phyloP scores from a whole-genome alignment of 2,888 invertebrate species.

The Aphidius colemani region DNA sequence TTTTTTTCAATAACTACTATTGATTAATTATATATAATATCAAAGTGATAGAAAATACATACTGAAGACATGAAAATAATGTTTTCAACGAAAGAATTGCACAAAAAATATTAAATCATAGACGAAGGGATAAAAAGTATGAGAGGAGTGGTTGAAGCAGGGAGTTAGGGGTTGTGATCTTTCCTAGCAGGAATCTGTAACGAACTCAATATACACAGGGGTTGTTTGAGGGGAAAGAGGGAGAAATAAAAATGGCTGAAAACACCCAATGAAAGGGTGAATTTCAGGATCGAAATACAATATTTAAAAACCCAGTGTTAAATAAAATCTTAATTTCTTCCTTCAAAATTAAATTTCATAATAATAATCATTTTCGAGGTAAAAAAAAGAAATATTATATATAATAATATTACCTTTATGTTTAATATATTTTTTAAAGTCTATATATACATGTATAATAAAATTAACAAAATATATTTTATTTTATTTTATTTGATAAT shows the following conservation, averaged over 20 bases:
- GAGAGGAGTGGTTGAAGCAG: conserved; percentile 15
- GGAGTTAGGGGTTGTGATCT: conserved; percentile 48
- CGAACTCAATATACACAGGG: conserved; percentile 54
- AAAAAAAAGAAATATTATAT: too few species aligned
- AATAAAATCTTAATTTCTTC: too few species aligned
- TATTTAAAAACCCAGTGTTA: too few species aligned
- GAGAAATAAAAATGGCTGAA: neutral
- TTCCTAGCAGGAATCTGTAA: conserved; percentile 54
- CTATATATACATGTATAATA: too few species aligned
- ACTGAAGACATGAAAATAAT: neutral
- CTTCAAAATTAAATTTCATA: too few species aligned
- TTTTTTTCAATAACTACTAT: conserved; percentile 4
- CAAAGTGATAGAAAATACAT: neutral
- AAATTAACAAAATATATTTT: too few species aligned
- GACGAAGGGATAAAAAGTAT: conserved; percentile 19
- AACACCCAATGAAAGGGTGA: neutral
- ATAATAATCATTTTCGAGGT: too few species aligned
- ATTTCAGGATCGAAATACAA: too few species aligned
- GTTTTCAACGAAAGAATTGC: conserved; percentile 12
- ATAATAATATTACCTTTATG: too few species aligned
- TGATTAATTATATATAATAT: too few species aligned
- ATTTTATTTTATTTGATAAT: too few species aligned
- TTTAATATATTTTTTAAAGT: too few species aligned
- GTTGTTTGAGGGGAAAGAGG: conserved; percentile 31
- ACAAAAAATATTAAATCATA: conserved; percentile 5